Conservation (phyloP, 1,140 invertebrate genomes). For the Lordiphosa mommai region DNA sequence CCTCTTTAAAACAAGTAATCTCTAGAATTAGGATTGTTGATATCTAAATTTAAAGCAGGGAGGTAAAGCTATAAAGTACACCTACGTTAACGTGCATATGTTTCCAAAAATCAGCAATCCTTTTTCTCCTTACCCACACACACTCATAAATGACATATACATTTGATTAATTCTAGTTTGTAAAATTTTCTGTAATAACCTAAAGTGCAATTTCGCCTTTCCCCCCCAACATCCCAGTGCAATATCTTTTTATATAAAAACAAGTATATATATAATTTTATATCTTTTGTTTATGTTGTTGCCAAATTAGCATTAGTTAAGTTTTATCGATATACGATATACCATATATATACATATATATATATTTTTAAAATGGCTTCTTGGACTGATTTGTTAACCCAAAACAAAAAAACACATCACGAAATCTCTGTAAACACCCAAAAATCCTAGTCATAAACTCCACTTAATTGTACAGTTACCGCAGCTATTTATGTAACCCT, state of each 20-base stretch:
- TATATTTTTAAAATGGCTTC: conserved; percentile 14
- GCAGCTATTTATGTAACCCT: conserved; percentile 14
- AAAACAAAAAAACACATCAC: conserved; percentile 47
- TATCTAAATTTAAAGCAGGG: too few relatives aligned
- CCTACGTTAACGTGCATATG: too few relatives aligned
- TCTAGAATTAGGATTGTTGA: too few relatives aligned
- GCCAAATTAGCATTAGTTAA: conserved; percentile 72
- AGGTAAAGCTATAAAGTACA: too few relatives aligned
- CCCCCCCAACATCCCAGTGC: conserved; percentile 34
- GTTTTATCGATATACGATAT: conserved; percentile 57
- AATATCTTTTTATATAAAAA: conserved; percentile 44
- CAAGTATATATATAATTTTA: conserved; percentile 11
- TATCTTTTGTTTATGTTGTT: conserved; percentile 51
- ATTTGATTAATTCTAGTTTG: conserved; percentile 55
- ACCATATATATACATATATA: conserved; percentile 5
- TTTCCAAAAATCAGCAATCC: conserved; percentile 3
- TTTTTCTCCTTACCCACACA: background rate
- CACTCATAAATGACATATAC: conserved; percentile 14
- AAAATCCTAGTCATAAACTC: conserved; percentile 56
- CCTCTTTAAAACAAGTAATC: conserved; percentile 9
- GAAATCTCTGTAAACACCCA: conserved; percentile 29
- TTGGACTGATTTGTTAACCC: conserved; percentile 59
- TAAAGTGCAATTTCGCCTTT: conserved; percentile 60
- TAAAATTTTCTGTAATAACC: conserved; percentile 34
- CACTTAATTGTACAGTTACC: conserved; percentile 58